A percentile compares a stretch with the other conserved stretches of the same genome.
These are phyloP conservation scores for Hetaerina americana DNA, from an alignment of 1,140 invertebrate genomes.

Conservation along the genomic window DNA sequence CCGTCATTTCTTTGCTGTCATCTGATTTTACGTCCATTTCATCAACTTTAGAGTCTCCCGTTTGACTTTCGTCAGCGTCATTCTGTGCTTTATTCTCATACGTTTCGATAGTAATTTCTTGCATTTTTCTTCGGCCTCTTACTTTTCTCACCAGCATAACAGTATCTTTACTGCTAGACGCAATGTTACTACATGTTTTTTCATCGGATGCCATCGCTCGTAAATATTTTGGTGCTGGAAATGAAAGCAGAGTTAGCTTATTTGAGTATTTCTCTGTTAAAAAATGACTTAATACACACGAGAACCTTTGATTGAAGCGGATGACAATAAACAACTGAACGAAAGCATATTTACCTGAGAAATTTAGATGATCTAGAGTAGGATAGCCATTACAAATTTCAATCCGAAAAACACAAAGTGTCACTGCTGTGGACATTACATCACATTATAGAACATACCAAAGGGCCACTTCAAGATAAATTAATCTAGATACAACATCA, in stretches of 20 bases:
- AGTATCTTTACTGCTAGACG: neutral
- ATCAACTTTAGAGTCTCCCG: neutral
- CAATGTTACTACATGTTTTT: neutral
- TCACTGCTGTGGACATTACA: neutral
- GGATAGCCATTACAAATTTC: neutral
- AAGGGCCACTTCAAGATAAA: too few relatives aligned
- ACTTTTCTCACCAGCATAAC: neutral
- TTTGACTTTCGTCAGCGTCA: neutral
- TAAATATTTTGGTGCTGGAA: neutral
- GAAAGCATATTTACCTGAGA: slow-evolving; percentile 7
- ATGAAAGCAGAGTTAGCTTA: neutral
- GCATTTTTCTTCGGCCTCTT: slow-evolving; percentile 19
- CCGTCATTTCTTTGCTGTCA: too few relatives aligned
- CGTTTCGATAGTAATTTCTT: slow-evolving; percentile 23
- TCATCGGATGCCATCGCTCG: neutral
- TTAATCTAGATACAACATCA: too few relatives aligned
- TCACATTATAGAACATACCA: too few relatives aligned
- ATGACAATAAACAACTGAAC: neutral
- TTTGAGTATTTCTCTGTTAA: too few relatives aligned
- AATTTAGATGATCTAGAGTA: neutral
- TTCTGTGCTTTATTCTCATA: neutral
- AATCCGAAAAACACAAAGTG: neutral
- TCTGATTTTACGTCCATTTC: too few relatives aligned
- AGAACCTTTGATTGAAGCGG: too few relatives aligned
- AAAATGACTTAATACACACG: too few relatives aligned